Conservation (phyloP, 2,797 vertebrate species). For the Hippocampus kuda region DNA sequence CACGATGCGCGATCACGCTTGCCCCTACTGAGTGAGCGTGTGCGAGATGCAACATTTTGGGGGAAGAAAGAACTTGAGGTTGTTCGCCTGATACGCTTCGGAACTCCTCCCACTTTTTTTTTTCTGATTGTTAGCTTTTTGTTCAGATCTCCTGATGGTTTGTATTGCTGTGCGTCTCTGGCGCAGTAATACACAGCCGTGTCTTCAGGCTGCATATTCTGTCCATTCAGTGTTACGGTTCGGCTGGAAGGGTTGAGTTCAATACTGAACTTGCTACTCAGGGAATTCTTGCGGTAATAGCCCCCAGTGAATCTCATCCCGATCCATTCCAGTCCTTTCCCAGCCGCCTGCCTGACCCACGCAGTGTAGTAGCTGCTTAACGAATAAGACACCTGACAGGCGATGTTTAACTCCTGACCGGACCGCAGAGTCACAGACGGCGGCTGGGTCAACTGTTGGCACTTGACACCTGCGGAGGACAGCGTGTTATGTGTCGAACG, state of each 20-base stretch:
- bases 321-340: conserved; percentile 25
- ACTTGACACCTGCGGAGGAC: background rate
- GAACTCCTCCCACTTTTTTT: background rate
- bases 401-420: background rate
- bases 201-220: conserved; percentile 29
- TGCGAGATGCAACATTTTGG: no score
- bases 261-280: conserved; percentile 11
- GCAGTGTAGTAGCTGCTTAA: background rate
- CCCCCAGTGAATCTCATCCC: background rate
- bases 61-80: no score
- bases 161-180: conserved; percentile 10
- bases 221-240: conserved; percentile 13
- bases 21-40: no score
- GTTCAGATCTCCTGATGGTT: conserved; percentile 16
- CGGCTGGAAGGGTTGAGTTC: conserved; percentile 9
- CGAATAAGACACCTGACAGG: background rate
- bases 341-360: conserved; percentile 1
- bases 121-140: conserved; percentile 13
- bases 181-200: conserved; percentile 32
- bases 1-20: no score
- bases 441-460: conserved; percentile 2
- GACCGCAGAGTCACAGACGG: background rate
- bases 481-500: background rate
- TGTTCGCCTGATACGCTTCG: fast-evolving
- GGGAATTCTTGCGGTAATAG: conserved; percentile 3